Base-by-base conservation (phyloP, 2,888 invertebrate species). In the Limnephilus lunatus region DNA sequence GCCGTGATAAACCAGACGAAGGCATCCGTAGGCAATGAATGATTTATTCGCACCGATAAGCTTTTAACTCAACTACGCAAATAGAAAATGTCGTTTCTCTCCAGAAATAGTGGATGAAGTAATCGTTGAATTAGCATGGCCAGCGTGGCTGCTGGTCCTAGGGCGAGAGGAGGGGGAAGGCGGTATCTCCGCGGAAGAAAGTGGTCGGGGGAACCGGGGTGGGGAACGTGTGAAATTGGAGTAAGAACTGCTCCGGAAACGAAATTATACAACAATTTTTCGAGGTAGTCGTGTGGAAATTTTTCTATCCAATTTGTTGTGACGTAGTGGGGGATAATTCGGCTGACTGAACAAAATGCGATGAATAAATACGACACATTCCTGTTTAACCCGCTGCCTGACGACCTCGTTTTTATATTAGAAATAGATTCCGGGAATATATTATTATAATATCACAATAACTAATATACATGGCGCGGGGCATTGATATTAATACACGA, bases 281-380 rank as follows among this genome's bases (percentile, higher is more conserved):
- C 53, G 88, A 68, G 85, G 53, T 68, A 88, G 19, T 31, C 80
- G 88, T 15, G 88, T 80, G 81, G 88, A 89, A 89, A 89, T 89
- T 89, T 31, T 89, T 30, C 86, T 86, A 83, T 83, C n/a, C 39
- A 86, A 86, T 86, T 44, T 80, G 88, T 39, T 35, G 88, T 80
- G 81, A 89, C 88, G 80, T 80, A 80, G 68, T 32, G 35, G 32
- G 68, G 80, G 35, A 89, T 81, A 80, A 35, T 35, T 12, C 88
- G 88, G 44, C 14, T 86, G n/a, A 53, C 12, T 48, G 86, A 86
- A 86, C 86, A 86, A 86, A 86, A 86, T 48, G 86, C 44, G 25
- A 39, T 81, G 88, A 89, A 81, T 81, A 89, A 89, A 81, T 39
- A 68, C 81, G 80, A 80, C 81, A 31, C 39, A 35, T 89, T 80